Evolutionary conservation across 2,113 vertebrate genomes (phyloP).

Genomic region (Siniperca knerii): DNA sequence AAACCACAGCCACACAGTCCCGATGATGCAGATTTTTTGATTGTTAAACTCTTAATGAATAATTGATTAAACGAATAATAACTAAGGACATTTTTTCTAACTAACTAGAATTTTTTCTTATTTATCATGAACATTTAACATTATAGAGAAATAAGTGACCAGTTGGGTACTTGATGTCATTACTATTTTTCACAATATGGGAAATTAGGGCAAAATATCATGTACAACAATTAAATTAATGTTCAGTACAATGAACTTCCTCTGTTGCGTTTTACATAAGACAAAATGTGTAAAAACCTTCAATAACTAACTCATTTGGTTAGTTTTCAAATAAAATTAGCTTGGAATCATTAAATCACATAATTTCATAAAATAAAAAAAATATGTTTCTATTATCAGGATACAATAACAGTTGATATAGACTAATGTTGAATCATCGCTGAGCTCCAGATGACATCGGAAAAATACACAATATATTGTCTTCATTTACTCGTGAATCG

Average conservation of each 20-base stretch:
- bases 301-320: background rate
- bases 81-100: background rate
- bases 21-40: background rate
- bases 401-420: background rate
- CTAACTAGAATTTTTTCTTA: background rate
- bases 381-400: background rate
- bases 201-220: background rate
- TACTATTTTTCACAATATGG: background rate
- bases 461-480: background rate
- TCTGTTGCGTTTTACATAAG: background rate
- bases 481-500: background rate
- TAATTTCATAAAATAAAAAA: background rate
- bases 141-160: background rate
- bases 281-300: background rate
- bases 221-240: background rate
- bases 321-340: background rate
- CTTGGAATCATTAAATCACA: background rate
- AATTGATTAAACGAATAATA: background rate
- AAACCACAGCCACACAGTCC: background rate
- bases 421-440: background rate
- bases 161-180: too few species aligned
- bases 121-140: background rate
- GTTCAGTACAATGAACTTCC: background rate
- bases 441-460: background rate
- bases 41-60: background rate